A percentile compares a stretch with the other conserved stretches of the same genome.
phyloP scores from a whole-genome alignment of 1,140 invertebrate genomes.

The Battus philenor region DNA sequence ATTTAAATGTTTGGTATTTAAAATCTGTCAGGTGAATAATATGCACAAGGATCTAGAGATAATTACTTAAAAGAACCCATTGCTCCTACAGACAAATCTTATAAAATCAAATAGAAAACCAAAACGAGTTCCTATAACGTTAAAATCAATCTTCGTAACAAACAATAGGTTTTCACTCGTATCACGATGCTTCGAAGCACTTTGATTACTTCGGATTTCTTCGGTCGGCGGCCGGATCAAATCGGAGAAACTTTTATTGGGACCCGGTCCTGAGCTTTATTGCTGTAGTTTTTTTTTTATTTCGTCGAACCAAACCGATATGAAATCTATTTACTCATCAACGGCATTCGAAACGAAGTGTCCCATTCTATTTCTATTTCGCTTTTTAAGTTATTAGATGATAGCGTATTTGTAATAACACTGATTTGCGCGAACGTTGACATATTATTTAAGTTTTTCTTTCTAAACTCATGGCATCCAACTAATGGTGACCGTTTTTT shows the following conservation, averaged over 20 bases:
- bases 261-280: conserved; percentile 12
- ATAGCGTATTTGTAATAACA: not conserved
- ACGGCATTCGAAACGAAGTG: conserved; percentile 9
- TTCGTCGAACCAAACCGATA: conserved; percentile 23
- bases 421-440: not conserved
- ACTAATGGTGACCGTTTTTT: too few species aligned
- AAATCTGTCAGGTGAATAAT: too few species aligned
- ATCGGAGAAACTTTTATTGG: conserved; percentile 15
- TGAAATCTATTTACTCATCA: conserved; percentile 18
- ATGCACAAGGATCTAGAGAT: too few species aligned
- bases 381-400: not conserved
- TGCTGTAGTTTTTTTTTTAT: conserved; percentile 19
- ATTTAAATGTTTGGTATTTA: too few species aligned
- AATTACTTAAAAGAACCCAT: too few species aligned
- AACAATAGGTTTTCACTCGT: conserved; percentile 4
- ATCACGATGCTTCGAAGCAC: conserved; percentile 6
- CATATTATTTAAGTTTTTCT: too few species aligned
- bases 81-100: too few species aligned
- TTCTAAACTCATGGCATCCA: too few species aligned
- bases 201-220: conserved; percentile 14
- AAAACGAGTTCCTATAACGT: not conserved
- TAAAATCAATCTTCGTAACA: conserved; percentile 11
- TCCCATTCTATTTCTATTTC: conserved; percentile 7
- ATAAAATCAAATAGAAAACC: too few species aligned
- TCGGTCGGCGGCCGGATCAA: not conserved